Evolutionary conservation across 2,888 invertebrate species (phyloP), one percentile per base, ranked within the genome.

Genomic region (Drosophila subsilvestris): DNA sequence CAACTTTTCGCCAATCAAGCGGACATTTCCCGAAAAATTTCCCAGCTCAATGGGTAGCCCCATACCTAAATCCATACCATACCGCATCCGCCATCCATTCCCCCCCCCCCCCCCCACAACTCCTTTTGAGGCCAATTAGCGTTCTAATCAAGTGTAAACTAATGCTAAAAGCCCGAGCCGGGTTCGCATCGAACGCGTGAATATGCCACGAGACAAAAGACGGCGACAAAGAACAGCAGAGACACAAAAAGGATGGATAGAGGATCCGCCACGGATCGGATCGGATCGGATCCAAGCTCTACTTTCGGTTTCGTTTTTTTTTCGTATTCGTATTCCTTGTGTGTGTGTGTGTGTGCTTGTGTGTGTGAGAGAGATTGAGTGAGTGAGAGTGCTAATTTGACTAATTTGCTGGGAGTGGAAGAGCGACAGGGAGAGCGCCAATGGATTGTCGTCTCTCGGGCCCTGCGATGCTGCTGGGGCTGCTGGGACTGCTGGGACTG

Each of bases 171-270:
- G 85, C 85, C 37, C 82, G 82, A 85, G 76, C 80, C 79, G 70
- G 53, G 77, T 75, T 86, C 80, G 82, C 85, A 71, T 72, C 74
- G 79, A 88, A 84, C 88, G 90, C 90, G 90, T 90, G 88, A 90
- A 90, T 84, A 77, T 89, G 90, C 90, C 90, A 90, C 90, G 90
- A 90, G 90, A 81, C 90, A 89, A 83, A 79, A 75, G 60, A 56
- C 70, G 48, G 43, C 43, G 51, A 37, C 32, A 62, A 79, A 72
- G 61, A 44, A 22, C 37, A 20, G 25, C 45, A 45, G 49, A 47
- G 51, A 27, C 44, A 37, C 25, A 42, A 44, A 48, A 37, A 18
- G 12, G 53, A 25, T 37, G 32, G 54, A 58, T 49, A 22, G 54
- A 55, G 57, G 42, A 56, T 47, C 43, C 12, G 37, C 37, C 37